Evolutionary conservation across 2,797 vertebrate species (phyloP).

Genomic region (Allochrocebus solatus): DNA sequence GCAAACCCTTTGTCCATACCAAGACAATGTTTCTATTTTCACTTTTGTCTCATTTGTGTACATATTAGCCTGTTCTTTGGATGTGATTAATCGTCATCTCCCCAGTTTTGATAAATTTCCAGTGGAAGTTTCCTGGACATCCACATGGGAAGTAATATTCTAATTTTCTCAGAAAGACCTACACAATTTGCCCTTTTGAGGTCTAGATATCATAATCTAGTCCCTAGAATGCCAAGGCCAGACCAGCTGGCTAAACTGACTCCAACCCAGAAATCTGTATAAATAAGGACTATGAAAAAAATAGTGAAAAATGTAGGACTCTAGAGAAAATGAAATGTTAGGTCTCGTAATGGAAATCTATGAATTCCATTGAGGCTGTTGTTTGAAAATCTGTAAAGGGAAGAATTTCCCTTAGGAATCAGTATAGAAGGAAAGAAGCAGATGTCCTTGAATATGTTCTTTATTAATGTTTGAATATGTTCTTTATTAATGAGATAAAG

Average conservation of each 20-base stretch:
- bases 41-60: not conserved
- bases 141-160: not conserved
- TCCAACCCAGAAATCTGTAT: not conserved
- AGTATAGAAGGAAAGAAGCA: not conserved
- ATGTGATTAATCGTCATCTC: not conserved
- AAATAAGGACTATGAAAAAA: not conserved
- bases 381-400: not conserved
- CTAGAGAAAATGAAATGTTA: not conserved
- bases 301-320: not conserved
- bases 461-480: slow-evolving; percentile 34
- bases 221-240: not conserved
- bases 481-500: not conserved
- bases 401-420: not conserved
- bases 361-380: not conserved
- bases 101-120: slow-evolving; percentile 41
- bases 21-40: not conserved
- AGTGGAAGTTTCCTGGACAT: not conserved
- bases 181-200: not conserved
- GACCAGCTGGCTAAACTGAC: not conserved
- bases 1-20: not conserved
- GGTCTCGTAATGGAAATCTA: not conserved
- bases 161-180: not conserved
- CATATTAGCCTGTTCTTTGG: not conserved
- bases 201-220: not conserved
- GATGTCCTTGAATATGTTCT: not conserved